Base-by-base conservation (phyloP, 2,797 vertebrate species). In the Sebastes itinus region DNA sequence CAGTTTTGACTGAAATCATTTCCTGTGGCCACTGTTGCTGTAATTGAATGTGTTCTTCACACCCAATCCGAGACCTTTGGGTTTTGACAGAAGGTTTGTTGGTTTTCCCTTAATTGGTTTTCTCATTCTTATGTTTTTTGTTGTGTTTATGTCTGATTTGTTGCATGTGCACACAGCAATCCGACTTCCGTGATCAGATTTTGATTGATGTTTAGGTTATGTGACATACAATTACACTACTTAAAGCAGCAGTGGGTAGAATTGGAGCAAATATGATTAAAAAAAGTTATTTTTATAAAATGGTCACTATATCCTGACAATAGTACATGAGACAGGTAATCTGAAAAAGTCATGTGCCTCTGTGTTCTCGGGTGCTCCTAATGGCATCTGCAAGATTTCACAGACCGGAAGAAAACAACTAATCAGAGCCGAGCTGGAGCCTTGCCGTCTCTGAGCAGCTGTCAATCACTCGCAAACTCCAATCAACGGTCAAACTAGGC, bases 1-100 rank as follows among this genome's bases (percentile, higher is more conserved):
- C 97, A 97, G 96, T 97, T 98, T 97, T 97, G 97, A 98, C 97
- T 97, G 97, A 96, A 98, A 98, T 98, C 95, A 97, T 98, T 99
- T 98, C 97, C 97, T 96, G 96, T 98, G 96, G 97, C 96, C 97
- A 96, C 96, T 96, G 96, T 96, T 96, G 95, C 97, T 96, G 95
- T 97, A 97, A 98, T 97, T 98, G 97, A 97, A 97, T 97, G 96
- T 96, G 96, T 97, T 97, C 95, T 96, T 96, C 96, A 96, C 96
- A 96, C 96, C 96, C 95, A 93, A 95, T 96, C 95, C 95, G 93
- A 95, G 96, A 97, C 96, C 96, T 97, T 96, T 92, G 92, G 95
- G 96, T 96, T 95, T 94, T 96, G 95, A 95, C 96, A 49, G 33
- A 81, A 82, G 78, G 52, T 83, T 91, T 86, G 83, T 80, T 84